These are phyloP conservation scores for Dasyurus viverrinus DNA, from an alignment of 2,113 vertebrate species.

Conservation along the genomic window DNA sequence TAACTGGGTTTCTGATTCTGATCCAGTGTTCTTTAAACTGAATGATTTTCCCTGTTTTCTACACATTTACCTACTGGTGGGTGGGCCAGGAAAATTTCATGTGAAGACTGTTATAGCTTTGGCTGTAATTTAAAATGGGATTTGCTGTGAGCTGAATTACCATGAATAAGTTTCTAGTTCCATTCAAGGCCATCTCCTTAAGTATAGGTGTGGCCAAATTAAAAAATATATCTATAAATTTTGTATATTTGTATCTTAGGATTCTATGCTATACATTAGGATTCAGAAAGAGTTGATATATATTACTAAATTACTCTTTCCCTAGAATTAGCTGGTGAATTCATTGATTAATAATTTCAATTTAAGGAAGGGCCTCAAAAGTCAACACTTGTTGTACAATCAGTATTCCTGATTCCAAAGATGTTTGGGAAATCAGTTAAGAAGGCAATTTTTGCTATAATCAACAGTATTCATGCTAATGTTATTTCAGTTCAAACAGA, in stretches of 20 bases:
- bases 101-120: neutral
- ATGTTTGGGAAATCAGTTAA: neutral
- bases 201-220: neutral
- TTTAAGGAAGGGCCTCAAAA: neutral
- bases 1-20: neutral
- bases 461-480: neutral
- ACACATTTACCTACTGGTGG: neutral
- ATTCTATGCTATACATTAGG: neutral
- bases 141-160: neutral
- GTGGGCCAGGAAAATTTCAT: neutral
- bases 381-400: neutral
- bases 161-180: neutral
- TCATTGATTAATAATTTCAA: neutral
- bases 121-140: neutral
- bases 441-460: neutral
- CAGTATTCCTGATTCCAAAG: neutral
- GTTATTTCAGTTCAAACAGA: neutral
- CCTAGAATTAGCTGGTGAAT: neutral
- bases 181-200: neutral
- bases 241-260: neutral
- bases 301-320: neutral
- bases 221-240: neutral
- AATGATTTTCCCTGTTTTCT: neutral
- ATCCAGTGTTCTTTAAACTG: neutral
- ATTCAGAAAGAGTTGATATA: neutral